Conservation (phyloP, 2,797 vertebrate genomes). For the Anguilla obscura region DNA sequence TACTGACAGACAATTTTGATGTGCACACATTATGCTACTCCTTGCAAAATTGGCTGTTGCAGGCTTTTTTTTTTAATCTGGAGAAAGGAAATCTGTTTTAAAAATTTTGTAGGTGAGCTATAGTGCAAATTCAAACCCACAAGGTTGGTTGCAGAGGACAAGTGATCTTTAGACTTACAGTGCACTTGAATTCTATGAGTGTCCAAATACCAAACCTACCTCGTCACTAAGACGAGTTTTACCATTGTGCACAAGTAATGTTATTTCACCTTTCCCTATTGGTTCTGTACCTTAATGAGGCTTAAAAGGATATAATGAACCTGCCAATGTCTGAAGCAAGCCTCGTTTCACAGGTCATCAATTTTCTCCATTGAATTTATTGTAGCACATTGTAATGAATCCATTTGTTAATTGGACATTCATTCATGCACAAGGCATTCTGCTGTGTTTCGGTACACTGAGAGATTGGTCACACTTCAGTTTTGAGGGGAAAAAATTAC, state of each 20-base stretch:
- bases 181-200: neutral
- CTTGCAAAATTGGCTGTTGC: neutral
- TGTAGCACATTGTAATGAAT: slow-evolving; percentile 12
- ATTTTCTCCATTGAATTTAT: slow-evolving; percentile 13
- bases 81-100: neutral
- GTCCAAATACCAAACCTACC: neutral
- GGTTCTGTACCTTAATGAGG: neutral
- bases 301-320: slow-evolving; percentile 8
- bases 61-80: neutral
- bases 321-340: slow-evolving; percentile 15
- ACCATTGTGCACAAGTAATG: neutral
- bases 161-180: too few relatives aligned
- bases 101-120: neutral
- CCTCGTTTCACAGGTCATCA: neutral
- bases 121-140: neutral
- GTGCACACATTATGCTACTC: neutral
- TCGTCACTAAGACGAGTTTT: neutral
- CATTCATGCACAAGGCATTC: neutral
- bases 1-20: neutral
- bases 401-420: neutral
- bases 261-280: slow-evolving; percentile 4
- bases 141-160: neutral
- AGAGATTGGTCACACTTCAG: neutral
- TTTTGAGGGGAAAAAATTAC: neutral
- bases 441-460: neutral